These are phyloP conservation scores for Coilia nasus DNA, from an alignment of 2,797 vertebrate genomes.

Conservation along the genomic window DNA sequence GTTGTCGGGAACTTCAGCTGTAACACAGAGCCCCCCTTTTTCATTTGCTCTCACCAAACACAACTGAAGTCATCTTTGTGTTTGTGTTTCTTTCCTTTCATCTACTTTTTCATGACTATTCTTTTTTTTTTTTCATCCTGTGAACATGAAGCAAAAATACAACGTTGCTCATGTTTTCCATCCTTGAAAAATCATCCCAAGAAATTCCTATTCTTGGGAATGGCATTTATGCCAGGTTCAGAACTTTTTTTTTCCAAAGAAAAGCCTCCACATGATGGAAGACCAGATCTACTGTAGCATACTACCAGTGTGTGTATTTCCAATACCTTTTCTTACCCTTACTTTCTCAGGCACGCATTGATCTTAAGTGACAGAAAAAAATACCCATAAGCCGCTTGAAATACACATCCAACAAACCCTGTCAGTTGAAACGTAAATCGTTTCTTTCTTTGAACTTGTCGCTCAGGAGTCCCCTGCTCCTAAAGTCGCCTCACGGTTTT, in stretches of 20 bases:
- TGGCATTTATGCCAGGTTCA: background rate
- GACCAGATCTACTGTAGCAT: background rate
- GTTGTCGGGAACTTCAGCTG: background rate
- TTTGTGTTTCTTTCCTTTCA: background rate
- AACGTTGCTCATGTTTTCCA: background rate
- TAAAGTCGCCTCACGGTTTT: too few species aligned
- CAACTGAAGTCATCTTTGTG: slow-evolving; percentile 2
- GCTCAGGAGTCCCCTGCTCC: too few species aligned
- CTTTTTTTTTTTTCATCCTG: background rate
- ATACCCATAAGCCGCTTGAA: background rate
- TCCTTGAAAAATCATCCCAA: slow-evolving; percentile 1
- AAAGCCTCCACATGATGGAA: background rate
- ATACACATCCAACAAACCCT: too few species aligned
- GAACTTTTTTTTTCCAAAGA: background rate
- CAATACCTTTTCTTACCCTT: background rate
- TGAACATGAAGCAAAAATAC: background rate
- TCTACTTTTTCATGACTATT: background rate
- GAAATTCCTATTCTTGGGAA: background rate
- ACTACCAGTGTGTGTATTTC: background rate
- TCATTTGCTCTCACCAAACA: background rate
- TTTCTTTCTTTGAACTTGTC: too few species aligned
- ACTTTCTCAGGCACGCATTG: background rate
- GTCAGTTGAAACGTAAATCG: too few species aligned
- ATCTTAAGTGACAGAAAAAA: background rate
- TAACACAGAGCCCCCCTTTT: background rate